A percentile compares a stretch with the other conserved stretches of the same genome.
Conservation (phyloP, 2,113 vertebrate genomes). For the Pangasianodon hypophthalmus region DNA sequence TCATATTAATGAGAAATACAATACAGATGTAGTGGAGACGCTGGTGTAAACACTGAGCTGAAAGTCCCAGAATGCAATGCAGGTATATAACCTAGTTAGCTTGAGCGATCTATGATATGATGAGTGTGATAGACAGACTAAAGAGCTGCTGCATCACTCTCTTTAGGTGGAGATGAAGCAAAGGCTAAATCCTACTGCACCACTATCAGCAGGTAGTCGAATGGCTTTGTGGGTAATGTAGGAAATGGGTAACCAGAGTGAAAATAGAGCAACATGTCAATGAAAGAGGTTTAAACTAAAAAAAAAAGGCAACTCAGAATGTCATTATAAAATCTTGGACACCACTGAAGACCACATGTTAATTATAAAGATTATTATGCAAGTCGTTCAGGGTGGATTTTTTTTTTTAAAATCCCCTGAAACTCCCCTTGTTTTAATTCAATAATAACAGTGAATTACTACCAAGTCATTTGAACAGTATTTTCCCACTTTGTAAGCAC, state of each 20-base stretch:
- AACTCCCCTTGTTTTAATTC: background rate
- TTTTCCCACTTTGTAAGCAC: background rate
- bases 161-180: background rate
- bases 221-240: no score
- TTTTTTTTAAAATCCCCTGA: background rate
- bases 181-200: background rate
- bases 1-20: background rate
- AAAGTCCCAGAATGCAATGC: background rate
- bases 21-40: background rate
- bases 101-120: background rate
- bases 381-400: background rate
- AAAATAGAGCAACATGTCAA: no score
- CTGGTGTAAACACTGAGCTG: background rate
- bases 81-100: background rate
- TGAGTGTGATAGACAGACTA: background rate
- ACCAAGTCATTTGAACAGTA: background rate
- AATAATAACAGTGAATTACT: background rate
- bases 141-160: background rate
- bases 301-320: background rate
- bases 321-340: background rate
- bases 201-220: background rate
- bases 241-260: no score
- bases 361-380: background rate
- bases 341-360: background rate
- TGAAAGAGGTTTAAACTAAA: no score